A percentile compares a stretch with the other conserved stretches of the same genome.
phyloP scores from a whole-genome alignment of 2,888 invertebrate species.

The Metellina segmentata region DNA sequence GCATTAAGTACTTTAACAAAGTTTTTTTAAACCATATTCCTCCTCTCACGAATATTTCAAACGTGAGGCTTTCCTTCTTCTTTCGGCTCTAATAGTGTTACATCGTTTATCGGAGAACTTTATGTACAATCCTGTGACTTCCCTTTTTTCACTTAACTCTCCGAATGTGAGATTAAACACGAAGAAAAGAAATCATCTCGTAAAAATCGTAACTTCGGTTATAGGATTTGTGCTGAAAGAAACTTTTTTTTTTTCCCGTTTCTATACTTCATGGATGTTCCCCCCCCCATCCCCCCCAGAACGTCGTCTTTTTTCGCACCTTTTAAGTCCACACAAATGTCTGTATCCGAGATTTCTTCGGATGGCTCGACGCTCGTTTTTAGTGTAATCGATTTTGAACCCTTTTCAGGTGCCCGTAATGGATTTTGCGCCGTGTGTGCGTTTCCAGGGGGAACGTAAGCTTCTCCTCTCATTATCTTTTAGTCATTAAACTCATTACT shows the following conservation, averaged over 20 bases:
- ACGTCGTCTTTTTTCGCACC: not conserved
- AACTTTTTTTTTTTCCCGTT: constrained; percentile 1
- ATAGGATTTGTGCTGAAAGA: constrained; percentile 13
- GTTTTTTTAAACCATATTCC: not conserved
- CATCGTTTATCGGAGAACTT: not conserved
- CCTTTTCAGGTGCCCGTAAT: not conserved
- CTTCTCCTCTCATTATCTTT: not conserved
- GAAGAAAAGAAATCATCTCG: not conserved
- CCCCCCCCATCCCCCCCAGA: not conserved
- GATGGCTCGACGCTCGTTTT: not conserved
- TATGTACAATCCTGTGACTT: not conserved
- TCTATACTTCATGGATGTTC: not conserved
- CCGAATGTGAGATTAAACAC: not conserved
- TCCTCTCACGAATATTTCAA: not conserved
- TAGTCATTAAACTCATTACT: not conserved
- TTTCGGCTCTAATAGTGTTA: not conserved
- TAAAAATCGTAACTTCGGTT: constrained; percentile 22
- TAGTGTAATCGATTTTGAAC: not conserved
- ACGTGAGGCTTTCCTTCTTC: not conserved
- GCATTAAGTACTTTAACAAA: not conserved
- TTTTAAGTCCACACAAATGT: not conserved
- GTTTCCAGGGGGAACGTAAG: not conserved
- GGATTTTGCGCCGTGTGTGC: not conserved
- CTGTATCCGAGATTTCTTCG: not conserved
- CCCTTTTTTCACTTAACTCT: not conserved